Percentiles rank a stretch among this genome's conserved stretches.
Conservation (phyloP, 2,797 vertebrate species). For the Avahi laniger region DNA sequence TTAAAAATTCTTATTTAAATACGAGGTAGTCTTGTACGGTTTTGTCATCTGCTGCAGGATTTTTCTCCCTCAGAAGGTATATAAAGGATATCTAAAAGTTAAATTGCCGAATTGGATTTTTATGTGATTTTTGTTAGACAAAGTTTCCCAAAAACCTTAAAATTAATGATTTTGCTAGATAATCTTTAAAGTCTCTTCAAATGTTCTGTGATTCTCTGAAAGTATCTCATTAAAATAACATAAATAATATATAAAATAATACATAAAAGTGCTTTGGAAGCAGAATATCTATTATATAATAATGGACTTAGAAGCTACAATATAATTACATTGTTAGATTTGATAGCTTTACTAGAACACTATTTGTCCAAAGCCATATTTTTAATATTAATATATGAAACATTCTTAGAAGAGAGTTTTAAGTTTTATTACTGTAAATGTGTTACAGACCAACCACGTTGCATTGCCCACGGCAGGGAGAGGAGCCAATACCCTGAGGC, state of each 20-base stretch:
- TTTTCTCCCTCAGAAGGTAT: neutral
- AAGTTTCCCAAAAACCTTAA: neutral
- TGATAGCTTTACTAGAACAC: neutral
- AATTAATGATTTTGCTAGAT: neutral
- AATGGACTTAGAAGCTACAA: neutral
- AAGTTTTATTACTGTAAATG: neutral
- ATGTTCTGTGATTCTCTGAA: conserved; percentile 19
- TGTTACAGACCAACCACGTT: neutral
- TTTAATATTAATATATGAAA: conserved; percentile 15
- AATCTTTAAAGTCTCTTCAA: neutral
- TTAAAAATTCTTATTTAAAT: neutral
- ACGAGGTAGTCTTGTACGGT: neutral
- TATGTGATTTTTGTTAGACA: neutral
- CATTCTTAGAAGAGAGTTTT: neutral
- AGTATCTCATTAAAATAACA: conserved; percentile 33
- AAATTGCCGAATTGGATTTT: neutral
- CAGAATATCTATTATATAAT: neutral
- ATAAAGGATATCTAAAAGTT: neutral
- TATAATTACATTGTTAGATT: neutral
- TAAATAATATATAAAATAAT: neutral
- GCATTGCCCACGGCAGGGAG: neutral
- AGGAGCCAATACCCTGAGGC: neutral
- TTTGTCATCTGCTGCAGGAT: neutral
- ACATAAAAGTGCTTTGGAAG: neutral
- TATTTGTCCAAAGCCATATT: neutral